These are phyloP conservation scores for Pyrochroa serraticornis DNA, from an alignment of 2,888 invertebrate species.

Conservation along the genomic window DNA sequence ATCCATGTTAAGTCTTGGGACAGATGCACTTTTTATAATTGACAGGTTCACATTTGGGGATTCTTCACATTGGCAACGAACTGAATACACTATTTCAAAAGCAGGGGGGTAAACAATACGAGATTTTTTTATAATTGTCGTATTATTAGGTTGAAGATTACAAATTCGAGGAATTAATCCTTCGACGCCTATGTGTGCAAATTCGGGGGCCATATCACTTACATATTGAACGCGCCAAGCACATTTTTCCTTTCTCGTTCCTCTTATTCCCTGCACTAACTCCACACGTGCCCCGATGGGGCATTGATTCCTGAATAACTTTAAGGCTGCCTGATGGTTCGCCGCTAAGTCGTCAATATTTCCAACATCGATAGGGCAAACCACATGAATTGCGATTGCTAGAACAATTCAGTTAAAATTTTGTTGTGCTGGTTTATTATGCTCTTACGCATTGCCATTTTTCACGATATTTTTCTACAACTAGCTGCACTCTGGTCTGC, in stretches of 20 bases:
- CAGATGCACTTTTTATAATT: conserved; percentile 1
- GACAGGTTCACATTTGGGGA: not conserved
- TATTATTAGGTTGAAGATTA: too few relatives aligned
- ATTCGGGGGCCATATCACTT: conserved; percentile 3
- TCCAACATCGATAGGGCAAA: not conserved
- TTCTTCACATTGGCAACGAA: not conserved
- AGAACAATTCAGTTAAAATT: conserved; percentile 4
- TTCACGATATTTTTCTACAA: too few relatives aligned
- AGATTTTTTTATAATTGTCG: too few relatives aligned
- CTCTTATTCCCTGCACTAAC: too few relatives aligned
- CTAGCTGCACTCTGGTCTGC: too few relatives aligned
- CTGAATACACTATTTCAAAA: too few relatives aligned
- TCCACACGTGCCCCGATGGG: conserved; percentile 1
- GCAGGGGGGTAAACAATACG: too few relatives aligned
- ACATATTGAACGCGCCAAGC: not conserved
- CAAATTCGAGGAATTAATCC: too few relatives aligned
- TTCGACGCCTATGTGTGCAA: not conserved
- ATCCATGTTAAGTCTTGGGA: not conserved
- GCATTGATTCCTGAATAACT: not conserved
- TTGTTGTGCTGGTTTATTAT: conserved; percentile 3
- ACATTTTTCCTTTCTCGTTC: conserved; percentile 1
- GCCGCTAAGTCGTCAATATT: too few relatives aligned
- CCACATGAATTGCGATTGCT: not conserved
- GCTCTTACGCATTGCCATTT: conserved; percentile 1
- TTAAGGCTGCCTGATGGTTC: too few relatives aligned